Evolutionary conservation across 2,888 invertebrate species (phyloP).

Genomic region (Plebejus argus): DNA sequence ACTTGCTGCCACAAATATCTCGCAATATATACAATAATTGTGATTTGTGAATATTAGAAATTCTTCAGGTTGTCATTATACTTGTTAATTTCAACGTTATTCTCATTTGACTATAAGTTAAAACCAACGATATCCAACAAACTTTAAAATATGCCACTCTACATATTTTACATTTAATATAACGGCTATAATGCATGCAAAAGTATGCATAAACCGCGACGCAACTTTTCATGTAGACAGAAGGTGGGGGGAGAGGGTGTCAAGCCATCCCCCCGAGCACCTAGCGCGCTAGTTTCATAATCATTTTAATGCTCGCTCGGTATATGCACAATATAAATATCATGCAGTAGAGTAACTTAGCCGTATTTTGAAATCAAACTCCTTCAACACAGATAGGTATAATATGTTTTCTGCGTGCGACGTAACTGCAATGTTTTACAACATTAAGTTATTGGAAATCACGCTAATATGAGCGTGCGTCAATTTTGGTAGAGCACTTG

Average conservation of each 20-base stretch:
- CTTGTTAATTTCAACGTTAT: too few relatives aligned
- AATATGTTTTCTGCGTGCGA: too few relatives aligned
- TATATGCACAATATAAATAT: not conserved
- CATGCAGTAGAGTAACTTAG: not conserved
- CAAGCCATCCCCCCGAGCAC: conserved; percentile 74
- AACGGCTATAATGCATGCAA: conserved; percentile 42
- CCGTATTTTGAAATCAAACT: not conserved
- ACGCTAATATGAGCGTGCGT: conserved; percentile 66
- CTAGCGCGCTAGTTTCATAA: conserved; percentile 75
- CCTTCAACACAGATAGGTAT: too few relatives aligned
- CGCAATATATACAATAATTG: too few relatives aligned
- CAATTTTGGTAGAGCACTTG: conserved; percentile 37
- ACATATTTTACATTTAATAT: not conserved
- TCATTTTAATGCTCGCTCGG: conserved; percentile 72
- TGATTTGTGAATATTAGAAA: too few relatives aligned
- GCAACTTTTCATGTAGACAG: conserved; percentile 68
- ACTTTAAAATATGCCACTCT: not conserved
- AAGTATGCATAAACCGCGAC: conserved; percentile 63
- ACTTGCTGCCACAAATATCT: too few relatives aligned
- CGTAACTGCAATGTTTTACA: too few relatives aligned
- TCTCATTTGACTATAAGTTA: too few relatives aligned
- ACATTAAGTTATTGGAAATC: conserved; percentile 33
- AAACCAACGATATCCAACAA: not conserved
- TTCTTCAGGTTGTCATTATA: too few relatives aligned
- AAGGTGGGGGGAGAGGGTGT: conserved; percentile 57